These are phyloP conservation scores for Fistularia tabacaria DNA, from an alignment of 2,797 vertebrate species.

Conservation along the genomic window DNA sequence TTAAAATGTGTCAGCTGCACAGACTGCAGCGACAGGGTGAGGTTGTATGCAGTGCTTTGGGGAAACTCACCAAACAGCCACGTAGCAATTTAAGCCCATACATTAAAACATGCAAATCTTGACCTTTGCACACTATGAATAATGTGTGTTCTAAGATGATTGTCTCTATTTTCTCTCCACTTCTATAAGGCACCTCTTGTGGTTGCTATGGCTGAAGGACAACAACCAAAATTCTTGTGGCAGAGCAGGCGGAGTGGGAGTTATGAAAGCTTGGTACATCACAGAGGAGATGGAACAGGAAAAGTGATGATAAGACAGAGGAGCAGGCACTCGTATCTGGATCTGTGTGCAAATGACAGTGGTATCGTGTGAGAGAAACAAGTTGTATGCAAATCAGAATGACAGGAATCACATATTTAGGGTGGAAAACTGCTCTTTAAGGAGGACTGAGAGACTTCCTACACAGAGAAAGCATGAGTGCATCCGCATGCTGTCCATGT, in stretches of 20 bases:
- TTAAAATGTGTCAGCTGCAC: constrained; percentile 35
- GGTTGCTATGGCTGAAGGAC: neutral
- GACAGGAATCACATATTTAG: constrained; percentile 10
- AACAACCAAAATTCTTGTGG: constrained; percentile 42
- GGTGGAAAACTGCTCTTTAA: constrained; percentile 5
- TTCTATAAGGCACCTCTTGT: constrained; percentile 44
- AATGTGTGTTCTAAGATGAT: constrained; percentile 58
- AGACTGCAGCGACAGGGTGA: neutral
- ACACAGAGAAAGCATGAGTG: constrained; percentile 27
- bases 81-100: constrained; percentile 29
- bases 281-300: constrained; percentile 6
- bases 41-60: constrained; percentile 17
- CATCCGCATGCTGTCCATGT: constrained; percentile 37
- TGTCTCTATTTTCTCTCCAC: constrained; percentile 54
- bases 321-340: no score
- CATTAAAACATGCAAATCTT: constrained; percentile 39
- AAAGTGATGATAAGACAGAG: no score
- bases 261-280: constrained; percentile 9
- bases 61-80: constrained; percentile 2
- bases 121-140: constrained; percentile 38
- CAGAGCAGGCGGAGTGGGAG: constrained; percentile 21
- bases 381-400: constrained; percentile 10
- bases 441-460: constrained; percentile 28
- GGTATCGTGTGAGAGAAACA: constrained; percentile 1
- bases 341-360: constrained; percentile 8